Evolutionary conservation across 2,113 vertebrate species (phyloP), one percentile per base, ranked within the genome.

Genomic region (Ictalurus punctatus): DNA sequence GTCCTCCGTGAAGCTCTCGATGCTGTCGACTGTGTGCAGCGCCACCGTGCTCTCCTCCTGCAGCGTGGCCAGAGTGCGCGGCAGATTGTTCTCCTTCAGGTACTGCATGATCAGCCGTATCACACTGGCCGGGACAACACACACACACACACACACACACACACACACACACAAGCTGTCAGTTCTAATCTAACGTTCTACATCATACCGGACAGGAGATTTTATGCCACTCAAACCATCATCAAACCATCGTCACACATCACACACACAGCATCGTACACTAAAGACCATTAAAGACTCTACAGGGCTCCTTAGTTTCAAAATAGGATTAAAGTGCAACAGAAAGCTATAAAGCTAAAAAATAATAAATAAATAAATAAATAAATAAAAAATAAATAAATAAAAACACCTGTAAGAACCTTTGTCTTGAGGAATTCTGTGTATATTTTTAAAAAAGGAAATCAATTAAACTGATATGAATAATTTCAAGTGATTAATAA

Each of bases 21-120:
- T 99, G 54, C 98, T 99, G 94, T 99, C 98, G 95, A 99, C 98
- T 0, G 98, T 99, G 91, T 99, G 98, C 82, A 99, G 94, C 0
- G 97, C 98, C 88, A 99, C 98, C 0, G 98, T 99, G 0, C 97
- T 99, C 92, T 99, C 98, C 91, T 99, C 98, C 88, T 99, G 98
- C 3, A 99, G 95, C 0, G 96, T 97, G 59, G 95, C 96, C 3
- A 99, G 94, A 0, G 98, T 97, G 61, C 98, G 96, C 84, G 98
- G 98, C 71, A 99, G 96, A 81, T 96, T 98, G 92, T 99, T 99
- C 84, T 99, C 98, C 89, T 99, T 99, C 89, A 99, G 90, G 90
- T 99, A 99, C 89, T 99, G 98, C 98, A 99, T 99, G 52, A 99
- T 99, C 52, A 99, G 96, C 87, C 98, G 97, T 91, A 99, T 97